Base-by-base conservation (phyloP, 2,113 vertebrate species). In the Eolophus roseicapilla region DNA sequence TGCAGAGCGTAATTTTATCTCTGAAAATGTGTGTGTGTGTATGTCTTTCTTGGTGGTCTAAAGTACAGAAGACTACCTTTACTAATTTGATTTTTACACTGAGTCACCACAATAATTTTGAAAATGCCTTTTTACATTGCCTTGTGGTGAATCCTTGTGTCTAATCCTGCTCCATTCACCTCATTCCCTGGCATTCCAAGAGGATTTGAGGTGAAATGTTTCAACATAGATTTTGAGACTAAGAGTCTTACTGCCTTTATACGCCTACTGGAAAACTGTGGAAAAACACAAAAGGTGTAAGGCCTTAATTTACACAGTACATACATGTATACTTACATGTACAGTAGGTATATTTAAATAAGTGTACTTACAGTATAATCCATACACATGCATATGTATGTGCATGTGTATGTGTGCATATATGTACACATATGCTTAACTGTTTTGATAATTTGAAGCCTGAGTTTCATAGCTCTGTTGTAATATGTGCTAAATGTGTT, bases 381-480 rank as follows among this genome's bases (percentile, higher is more conserved):
- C 31, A 24, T 62, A 7, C 17, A 31, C 13, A 24, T 39, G 24
- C 63, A 13, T 59, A n/a, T 12, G 37, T 39, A 39, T 12, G 4
- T 64, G 19, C 20, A 33, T 13, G 3, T 50, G 12, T 28, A 7
- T 33, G 25, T 62, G 35, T 68, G 17, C 25, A 20, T 55, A 31
- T 11, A 8, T 18, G 9, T 33, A 8, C 4, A 31, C 0, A 0
- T 31, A 13, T 28, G 23, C 17, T 6, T 84, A 59, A 75, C 16
- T 80, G 28, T 17, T 64, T 64, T 41, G 41, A 35, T 83, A 6
- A 43, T 53, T 75, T 65, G 63, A 79, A 76, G 27, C 23, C 28
- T 24, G 27, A 77, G 80, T 67, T 68, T 64, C 43, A 39, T 63
- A 50, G 11, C 18, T 80, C 29, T 50, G 28, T 64, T 3, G 2